phyloP scores from a whole-genome alignment of 2,888 invertebrate species.

The Pollenia labialis region DNA sequence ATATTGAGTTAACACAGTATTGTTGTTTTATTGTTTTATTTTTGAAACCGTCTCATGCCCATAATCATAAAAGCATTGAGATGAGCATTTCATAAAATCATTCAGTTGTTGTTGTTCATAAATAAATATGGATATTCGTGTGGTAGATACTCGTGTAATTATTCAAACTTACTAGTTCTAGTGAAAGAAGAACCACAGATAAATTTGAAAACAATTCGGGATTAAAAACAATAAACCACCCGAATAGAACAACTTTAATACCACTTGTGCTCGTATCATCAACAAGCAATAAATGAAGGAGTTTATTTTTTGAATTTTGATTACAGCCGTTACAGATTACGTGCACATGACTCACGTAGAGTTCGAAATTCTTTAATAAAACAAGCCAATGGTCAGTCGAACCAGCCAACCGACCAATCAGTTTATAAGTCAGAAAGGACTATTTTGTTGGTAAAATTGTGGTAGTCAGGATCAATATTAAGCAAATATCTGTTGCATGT shows the following conservation, averaged over 20 bases:
- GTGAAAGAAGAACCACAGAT: constrained; percentile 53
- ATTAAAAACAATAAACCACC: constrained; percentile 28
- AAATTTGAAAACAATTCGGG: constrained; percentile 63
- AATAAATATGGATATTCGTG: constrained; percentile 48
- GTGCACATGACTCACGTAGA: constrained; percentile 64
- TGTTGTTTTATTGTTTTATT: constrained; percentile 7
- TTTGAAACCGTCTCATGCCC: constrained; percentile 16
- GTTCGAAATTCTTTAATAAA: constrained; percentile 20
- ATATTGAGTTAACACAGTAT: no score
- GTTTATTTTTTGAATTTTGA: constrained; percentile 57
- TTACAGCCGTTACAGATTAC: constrained; percentile 70
- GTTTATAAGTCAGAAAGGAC: constrained; percentile 28
- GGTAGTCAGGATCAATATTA: constrained; percentile 63
- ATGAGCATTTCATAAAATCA: constrained; percentile 35
- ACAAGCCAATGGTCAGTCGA: constrained; percentile 26
- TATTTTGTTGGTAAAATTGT: constrained; percentile 37
- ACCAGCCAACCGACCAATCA: constrained; percentile 21
- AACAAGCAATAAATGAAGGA: constrained; percentile 51
- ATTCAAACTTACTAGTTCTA: constrained; percentile 54
- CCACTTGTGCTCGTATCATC: constrained; percentile 45
- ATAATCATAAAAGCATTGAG: neutral
- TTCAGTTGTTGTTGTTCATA: neutral
- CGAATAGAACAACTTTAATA: constrained; percentile 28
- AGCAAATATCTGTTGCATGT: constrained; percentile 74
- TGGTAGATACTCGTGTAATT: constrained; percentile 45